phyloP scores from a whole-genome alignment of 2,888 invertebrate genomes.

The Ophion obscuratus region DNA sequence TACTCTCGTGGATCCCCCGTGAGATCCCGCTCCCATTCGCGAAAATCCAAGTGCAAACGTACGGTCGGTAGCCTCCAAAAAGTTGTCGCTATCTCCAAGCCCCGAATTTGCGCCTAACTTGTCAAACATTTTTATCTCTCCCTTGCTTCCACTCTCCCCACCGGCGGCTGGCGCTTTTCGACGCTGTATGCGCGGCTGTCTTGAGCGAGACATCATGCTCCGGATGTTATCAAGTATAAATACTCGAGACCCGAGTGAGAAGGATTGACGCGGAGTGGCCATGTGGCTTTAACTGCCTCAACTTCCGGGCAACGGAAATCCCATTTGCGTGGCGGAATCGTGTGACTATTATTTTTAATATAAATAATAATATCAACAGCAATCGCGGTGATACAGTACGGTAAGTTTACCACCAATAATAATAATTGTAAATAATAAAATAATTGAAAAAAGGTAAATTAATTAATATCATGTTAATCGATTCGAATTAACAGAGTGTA shows the following conservation, averaged over 20 bases:
- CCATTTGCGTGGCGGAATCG: constrained; percentile 44
- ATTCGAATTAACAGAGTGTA: too few species aligned
- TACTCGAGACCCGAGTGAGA: constrained; percentile 56
- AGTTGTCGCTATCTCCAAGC: neutral
- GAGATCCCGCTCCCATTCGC: constrained; percentile 4
- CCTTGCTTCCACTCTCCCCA: neutral
- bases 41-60: neutral
- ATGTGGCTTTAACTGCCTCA: constrained; percentile 67
- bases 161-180: neutral
- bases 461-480: too few species aligned
- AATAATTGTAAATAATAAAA: too few species aligned
- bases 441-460: too few species aligned
- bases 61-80: constrained; percentile 1
- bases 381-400: too few species aligned
- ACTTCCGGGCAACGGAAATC: constrained; percentile 59
- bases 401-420: too few species aligned
- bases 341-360: constrained; percentile 32
- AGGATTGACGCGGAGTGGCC: constrained; percentile 56
- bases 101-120: constrained; percentile 3
- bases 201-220: constrained; percentile 28
- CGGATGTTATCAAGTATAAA: constrained; percentile 67
- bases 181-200: neutral
- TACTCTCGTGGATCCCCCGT: constrained; percentile 18
- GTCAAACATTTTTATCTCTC: constrained; percentile 2
- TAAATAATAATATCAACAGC: neutral